A percentile compares a stretch with the other conserved stretches of the same genome.
Conservation (phyloP, 2,113 vertebrate species). For the Oreochromis tanganicae region DNA sequence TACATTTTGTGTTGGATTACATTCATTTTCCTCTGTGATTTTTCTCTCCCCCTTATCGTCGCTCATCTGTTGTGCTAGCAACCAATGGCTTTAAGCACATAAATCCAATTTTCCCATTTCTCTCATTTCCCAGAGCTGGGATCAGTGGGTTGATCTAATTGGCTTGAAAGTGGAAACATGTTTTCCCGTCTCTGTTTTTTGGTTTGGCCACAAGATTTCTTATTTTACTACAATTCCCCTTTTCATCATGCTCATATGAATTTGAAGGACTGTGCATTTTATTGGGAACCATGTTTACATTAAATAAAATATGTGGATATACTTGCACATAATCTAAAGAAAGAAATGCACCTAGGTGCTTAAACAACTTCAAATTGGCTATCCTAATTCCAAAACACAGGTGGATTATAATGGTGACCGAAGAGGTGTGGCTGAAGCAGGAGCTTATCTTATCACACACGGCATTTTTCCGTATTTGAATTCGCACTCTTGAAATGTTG, state of each 20-base stretch:
- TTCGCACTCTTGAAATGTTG: neutral
- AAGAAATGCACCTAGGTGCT: neutral
- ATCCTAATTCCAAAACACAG: neutral
- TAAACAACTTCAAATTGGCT: neutral
- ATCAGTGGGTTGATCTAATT: slow-evolving; percentile 16
- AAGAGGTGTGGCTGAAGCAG: neutral
- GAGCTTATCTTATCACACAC: neutral
- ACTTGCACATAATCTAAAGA: neutral
- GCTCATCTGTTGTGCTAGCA: neutral
- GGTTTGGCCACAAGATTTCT: neutral
- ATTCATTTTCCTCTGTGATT: slow-evolving; percentile 25
- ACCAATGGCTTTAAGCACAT: neutral
- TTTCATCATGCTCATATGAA: slow-evolving; percentile 13
- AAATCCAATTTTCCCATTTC: neutral
- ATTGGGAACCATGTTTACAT: neutral
- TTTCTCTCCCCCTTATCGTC: slow-evolving; percentile 12
- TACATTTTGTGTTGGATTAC: slow-evolving; percentile 31
- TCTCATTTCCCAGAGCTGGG: neutral
- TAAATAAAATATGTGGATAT: neutral
- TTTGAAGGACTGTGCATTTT: neutral
- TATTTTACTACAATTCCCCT: neutral
- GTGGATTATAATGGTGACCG: neutral
- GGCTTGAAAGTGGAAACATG: neutral
- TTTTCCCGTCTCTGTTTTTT: slow-evolving; percentile 1
- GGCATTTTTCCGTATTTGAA: neutral